Base-by-base conservation (phyloP, 2,797 vertebrate genomes). In the Sebastes diaconus region DNA sequence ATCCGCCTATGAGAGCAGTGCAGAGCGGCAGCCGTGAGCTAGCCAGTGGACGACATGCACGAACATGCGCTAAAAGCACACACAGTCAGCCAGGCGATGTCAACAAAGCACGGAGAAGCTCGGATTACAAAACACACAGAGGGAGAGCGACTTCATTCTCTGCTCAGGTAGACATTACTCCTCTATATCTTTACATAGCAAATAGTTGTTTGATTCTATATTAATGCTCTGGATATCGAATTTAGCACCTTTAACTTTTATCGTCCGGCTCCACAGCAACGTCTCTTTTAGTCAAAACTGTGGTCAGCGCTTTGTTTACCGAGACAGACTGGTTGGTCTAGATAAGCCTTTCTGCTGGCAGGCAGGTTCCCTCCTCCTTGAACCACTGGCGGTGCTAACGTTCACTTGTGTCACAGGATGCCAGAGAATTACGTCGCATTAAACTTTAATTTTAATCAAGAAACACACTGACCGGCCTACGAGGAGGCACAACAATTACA, bases 371-470 rank as follows among this genome's bases (percentile, higher is more conserved):
- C 22, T 79, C 18, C 42, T 67, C 9, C 8, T 42, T 61, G 12
- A 11, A 54, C 9, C 55, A 39, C 24, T 42, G 6, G 22, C 9
- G 1, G 2, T 11, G 39, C 8, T 46, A 20, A 8, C 6, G 4
- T 57, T 36, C 0, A 13, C 39, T 34, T 22, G 20, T 55, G 67
- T 66, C 25, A 75, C 55, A n/a, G 34, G 57, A 66, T 24, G 30
- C 52, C 1, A 71, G 29, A 39, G 36, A 68, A 55, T 50, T 27
- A 46, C 25, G 16, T 18, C 18, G 1, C 27, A 81, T 80, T 78
- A 69, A 78, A 83, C 55, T 79, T 80, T 76, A 78, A 84, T 60
- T 70, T 72, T 68, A 81, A 74, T 81, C 42, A 84, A 73, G 34
- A 52, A 27, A 9, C 68, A 32, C 30, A 30, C 30, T 63, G 39